Percentiles rank a stretch among this genome's conserved stretches.
phyloP scores from a whole-genome alignment of 1,140 invertebrate species.

The Bathynomus jamesi region DNA sequence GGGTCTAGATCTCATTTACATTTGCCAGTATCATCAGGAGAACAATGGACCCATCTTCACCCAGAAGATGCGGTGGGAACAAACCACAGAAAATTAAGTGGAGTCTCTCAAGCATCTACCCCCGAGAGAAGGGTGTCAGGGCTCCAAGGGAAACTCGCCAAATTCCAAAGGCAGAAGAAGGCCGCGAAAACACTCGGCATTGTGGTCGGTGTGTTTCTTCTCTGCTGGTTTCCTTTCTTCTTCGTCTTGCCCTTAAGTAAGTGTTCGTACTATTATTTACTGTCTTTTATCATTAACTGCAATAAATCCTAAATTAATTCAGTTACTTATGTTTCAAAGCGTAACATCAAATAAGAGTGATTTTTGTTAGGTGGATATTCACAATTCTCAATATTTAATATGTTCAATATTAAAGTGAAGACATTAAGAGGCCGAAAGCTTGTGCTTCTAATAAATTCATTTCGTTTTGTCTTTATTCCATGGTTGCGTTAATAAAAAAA shows the following conservation, averaged over 20 bases:
- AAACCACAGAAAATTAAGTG: background rate
- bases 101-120: constrained; percentile 38
- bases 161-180: constrained; percentile 92
- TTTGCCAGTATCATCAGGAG: background rate
- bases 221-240: constrained; percentile 97
- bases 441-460: no score
- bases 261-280: no score
- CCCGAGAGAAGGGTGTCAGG: constrained; percentile 35
- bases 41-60: background rate
- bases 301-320: no score
- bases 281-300: no score
- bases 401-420: no score
- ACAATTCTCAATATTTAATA: no score
- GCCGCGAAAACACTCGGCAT: constrained; percentile 82
- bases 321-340: no score
- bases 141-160: constrained; percentile 51
- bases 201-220: constrained; percentile 57
- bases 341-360: no score
- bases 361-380: no score
- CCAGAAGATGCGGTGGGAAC: background rate
- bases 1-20: background rate
- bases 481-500: no score
- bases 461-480: no score
- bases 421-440: no score
- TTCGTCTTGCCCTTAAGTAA: constrained; percentile 62